Evolutionary conservation across 2,113 vertebrate genomes (phyloP).

Genomic region (Corythaeola cristata): DNA sequence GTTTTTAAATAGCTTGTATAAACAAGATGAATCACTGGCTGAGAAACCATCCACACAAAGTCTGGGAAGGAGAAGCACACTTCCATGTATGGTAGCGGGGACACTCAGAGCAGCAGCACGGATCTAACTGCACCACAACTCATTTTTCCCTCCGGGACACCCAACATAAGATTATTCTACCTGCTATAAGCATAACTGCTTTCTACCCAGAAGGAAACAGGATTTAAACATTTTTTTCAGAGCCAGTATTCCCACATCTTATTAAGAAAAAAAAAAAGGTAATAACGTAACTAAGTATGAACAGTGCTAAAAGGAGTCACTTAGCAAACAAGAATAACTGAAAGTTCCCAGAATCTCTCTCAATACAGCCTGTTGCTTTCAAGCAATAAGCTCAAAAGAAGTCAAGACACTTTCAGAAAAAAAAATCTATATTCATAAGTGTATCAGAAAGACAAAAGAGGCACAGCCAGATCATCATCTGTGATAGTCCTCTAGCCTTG

Average conservation of each 20-base stretch:
- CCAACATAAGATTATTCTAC: not conserved
- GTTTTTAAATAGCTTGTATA: not conserved
- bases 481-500: not conserved
- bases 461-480: not conserved
- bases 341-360: not conserved
- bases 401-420: not conserved
- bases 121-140: not conserved
- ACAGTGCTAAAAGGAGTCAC: not conserved
- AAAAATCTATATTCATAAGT: not conserved
- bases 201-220: not conserved
- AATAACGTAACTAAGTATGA: not conserved
- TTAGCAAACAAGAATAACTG: not conserved
- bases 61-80: not conserved
- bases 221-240: not conserved
- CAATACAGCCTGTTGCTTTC: not conserved
- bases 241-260: not conserved
- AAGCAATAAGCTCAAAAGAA: not conserved
- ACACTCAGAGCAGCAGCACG: not conserved
- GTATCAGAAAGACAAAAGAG: not conserved
- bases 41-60: not conserved
- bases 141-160: not conserved
- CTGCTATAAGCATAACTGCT: not conserved
- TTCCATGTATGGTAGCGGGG: not conserved
- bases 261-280: not conserved
- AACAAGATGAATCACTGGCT: not conserved